Percentiles rank a stretch among this genome's conserved stretches.
Evolutionary conservation across 2,888 invertebrate species (phyloP).

Genomic region (Nomada ruficornis): DNA sequence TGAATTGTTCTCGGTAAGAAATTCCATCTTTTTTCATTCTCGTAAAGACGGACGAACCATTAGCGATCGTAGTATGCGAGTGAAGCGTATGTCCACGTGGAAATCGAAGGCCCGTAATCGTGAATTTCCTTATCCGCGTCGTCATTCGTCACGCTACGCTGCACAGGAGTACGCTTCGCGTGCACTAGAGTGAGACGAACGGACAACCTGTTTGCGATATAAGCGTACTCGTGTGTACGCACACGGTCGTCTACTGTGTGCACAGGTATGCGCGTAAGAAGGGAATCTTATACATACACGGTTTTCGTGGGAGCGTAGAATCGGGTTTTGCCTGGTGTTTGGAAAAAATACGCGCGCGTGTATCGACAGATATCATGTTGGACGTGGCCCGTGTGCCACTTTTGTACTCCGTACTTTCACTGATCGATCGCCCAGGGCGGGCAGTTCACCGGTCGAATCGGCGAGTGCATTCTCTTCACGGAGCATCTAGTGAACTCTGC

Average conservation of each 20-base stretch:
- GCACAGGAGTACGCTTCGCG: constrained; percentile 64
- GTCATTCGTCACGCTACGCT: constrained; percentile 55
- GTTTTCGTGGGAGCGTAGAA: constrained; percentile 53
- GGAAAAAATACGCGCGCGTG: constrained; percentile 38
- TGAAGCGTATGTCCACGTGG: constrained; percentile 63
- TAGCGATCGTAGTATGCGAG: constrained; percentile 8
- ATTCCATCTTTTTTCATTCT: not conserved
- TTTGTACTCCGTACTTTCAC: constrained; percentile 64
- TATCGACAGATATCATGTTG: constrained; percentile 29
- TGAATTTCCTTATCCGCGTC: constrained; percentile 66
- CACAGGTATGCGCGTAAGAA: constrained; percentile 10
- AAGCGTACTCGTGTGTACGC: constrained; percentile 20
- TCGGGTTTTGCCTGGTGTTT: constrained; percentile 25
- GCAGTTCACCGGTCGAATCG: constrained; percentile 53
- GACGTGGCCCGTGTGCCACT: constrained; percentile 56
- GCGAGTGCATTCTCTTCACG: constrained; percentile 58
- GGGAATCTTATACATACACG: constrained; percentile 13
- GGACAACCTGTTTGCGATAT: constrained; percentile 77
- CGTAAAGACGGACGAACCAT: not conserved
- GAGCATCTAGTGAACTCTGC: constrained; percentile 63
- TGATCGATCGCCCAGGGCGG: constrained; percentile 64
- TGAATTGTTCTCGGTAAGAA: too few species aligned
- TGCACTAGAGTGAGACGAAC: constrained; percentile 72
- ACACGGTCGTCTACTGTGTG: not conserved
- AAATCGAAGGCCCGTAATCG: constrained; percentile 57